Conservation (phyloP, 2,888 invertebrate genomes). For the Coelopa pilipes region DNA sequence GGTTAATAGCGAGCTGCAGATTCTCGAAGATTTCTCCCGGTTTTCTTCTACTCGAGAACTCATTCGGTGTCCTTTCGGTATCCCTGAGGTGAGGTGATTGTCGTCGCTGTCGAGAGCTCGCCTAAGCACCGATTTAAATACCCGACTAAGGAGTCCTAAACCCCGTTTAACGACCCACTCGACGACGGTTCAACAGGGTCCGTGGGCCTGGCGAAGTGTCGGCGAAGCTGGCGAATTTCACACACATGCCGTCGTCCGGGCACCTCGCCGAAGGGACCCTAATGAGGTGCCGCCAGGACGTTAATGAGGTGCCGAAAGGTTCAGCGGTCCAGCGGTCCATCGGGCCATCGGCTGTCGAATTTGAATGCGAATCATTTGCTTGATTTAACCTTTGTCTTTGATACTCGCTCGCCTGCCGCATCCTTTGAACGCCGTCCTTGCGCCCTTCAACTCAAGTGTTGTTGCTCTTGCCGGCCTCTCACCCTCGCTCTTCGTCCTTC, state of each 20-base stretch:
- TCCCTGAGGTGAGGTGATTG: too few relatives aligned
- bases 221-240: background rate
- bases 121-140: too few relatives aligned
- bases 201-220: background rate
- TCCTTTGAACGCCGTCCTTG: background rate
- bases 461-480: background rate
- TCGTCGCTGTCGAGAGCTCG: too few relatives aligned
- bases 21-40: too few relatives aligned
- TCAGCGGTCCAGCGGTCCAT: too few relatives aligned
- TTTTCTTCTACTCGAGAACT: too few relatives aligned
- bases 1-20: too few relatives aligned
- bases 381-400: background rate
- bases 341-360: too few relatives aligned
- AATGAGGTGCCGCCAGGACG: background rate
- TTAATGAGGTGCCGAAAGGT: background rate
- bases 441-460: conserved; percentile 2
- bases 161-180: too few relatives aligned
- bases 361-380: background rate
- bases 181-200: too few relatives aligned
- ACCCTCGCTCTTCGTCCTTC: background rate
- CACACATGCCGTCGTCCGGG: background rate
- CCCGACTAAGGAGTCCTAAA: too few relatives aligned
- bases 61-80: too few relatives aligned
- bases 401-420: background rate
- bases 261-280: background rate